Conservation (phyloP, 2,797 vertebrate species). For the Oreochromis grahami region DNA sequence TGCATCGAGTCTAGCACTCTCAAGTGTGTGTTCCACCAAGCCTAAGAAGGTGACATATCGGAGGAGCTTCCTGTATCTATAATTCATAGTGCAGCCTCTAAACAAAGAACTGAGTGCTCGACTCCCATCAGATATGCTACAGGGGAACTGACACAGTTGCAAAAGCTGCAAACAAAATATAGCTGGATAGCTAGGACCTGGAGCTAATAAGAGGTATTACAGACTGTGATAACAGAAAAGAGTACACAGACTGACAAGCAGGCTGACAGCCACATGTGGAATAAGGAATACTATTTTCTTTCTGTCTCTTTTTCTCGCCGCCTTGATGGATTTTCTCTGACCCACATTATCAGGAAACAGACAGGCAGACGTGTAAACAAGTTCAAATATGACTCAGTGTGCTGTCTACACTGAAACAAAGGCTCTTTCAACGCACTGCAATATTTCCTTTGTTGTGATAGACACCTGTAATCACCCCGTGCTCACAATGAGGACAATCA, state of each 20-base stretch:
- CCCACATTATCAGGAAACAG: conserved; percentile 59
- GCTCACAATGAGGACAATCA: conserved; percentile 27
- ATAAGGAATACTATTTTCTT: conserved; percentile 29
- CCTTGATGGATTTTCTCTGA: conserved; percentile 56
- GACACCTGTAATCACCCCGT: conserved; percentile 46
- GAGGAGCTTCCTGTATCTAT: conserved; percentile 62
- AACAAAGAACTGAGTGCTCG: conserved; percentile 61
- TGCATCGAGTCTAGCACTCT: background rate
- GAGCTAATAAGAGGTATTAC: conserved; percentile 44
- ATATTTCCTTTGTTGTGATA: conserved; percentile 32
- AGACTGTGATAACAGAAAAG: conserved; percentile 17
- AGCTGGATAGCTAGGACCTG: conserved; percentile 20
- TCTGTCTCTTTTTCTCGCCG: background rate
- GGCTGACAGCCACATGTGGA: conserved; percentile 30
- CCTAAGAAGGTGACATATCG: conserved; percentile 50
- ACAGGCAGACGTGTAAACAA: conserved; percentile 47
- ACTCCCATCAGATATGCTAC: conserved; percentile 47
- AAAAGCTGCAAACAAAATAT: conserved; percentile 54
- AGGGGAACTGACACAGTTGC: conserved; percentile 29
- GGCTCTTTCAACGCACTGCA: conserved; percentile 32
- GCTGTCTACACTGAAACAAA: conserved; percentile 50
- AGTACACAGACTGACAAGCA: conserved; percentile 21
- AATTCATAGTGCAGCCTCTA: conserved; percentile 65
- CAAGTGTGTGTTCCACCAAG: conserved; percentile 8
- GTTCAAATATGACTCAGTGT: conserved; percentile 45